These are phyloP conservation scores for Halocynthia aurantium DNA, from an alignment of 23 tunicate species.

Conservation along the genomic window DNA sequence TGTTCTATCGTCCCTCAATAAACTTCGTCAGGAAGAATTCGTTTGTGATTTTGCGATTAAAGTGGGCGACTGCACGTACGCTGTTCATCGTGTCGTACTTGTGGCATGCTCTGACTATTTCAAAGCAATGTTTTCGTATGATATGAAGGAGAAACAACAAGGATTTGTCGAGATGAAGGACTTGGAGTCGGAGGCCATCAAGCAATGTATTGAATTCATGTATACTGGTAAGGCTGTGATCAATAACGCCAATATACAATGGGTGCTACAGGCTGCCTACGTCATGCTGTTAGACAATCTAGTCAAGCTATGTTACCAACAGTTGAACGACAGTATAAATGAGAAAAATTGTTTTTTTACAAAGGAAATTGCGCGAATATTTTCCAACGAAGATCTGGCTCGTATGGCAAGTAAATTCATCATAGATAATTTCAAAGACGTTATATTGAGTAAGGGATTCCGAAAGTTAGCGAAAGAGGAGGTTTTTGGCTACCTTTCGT, in stretches of 20 bases:
- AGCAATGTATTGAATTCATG: conserved; percentile 4
- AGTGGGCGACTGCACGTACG: not conserved
- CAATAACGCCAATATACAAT: not conserved
- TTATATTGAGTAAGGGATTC: not conserved
- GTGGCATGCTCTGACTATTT: not conserved
- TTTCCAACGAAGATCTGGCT: not conserved
- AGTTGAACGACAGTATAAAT: not conserved
- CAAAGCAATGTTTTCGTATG: not conserved
- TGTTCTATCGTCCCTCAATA: not conserved
- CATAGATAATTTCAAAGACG: not conserved
- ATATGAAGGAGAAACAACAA: not conserved
- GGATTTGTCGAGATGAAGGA: not conserved
- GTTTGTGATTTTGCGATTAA: conserved; percentile 2
- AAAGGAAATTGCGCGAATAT: not conserved
- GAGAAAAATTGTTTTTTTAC: not conserved
- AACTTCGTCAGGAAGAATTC: not conserved
- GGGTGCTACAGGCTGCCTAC: not conserved
- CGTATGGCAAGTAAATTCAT: not conserved
- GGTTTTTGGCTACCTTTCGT: not conserved
- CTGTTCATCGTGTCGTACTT: not conserved
- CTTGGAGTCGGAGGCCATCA: not conserved
- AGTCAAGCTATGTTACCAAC: not conserved
- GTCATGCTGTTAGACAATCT: not conserved
- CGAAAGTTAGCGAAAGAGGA: not conserved
- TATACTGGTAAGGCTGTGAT: not conserved